Conservation (phyloP, 1,140 invertebrate species). For the Pseudomyrmex concolor region DNA sequence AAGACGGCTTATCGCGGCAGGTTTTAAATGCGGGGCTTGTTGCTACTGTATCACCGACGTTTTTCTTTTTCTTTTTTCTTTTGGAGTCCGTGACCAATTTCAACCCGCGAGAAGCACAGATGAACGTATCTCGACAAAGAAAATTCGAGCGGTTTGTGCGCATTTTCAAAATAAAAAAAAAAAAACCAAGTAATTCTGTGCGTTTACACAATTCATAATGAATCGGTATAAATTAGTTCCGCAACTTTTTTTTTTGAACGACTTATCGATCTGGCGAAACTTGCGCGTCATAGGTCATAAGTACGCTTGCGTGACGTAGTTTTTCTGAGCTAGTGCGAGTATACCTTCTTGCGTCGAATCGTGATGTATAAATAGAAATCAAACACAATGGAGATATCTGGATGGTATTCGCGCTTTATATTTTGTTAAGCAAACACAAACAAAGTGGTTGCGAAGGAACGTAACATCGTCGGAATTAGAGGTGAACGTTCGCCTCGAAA, state of each 20-base stretch:
- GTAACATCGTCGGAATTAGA: too few species aligned
- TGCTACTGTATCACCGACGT: constrained; percentile 4
- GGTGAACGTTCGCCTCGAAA: too few species aligned
- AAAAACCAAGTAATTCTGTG: too few species aligned
- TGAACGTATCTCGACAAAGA: not conserved
- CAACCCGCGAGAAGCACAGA: not conserved
- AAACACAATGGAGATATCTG: too few species aligned
- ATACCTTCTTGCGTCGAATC: not conserved
- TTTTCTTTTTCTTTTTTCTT: constrained; percentile 2
- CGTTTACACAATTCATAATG: too few species aligned
- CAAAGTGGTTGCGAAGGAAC: too few species aligned
- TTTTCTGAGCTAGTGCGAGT: constrained; percentile 10
- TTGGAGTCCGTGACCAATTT: not conserved
- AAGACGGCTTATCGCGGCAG: constrained; percentile 69
- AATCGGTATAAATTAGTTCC: not conserved
- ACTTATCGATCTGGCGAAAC: constrained; percentile 34
- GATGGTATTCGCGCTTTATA: too few species aligned
- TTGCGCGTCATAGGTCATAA: constrained; percentile 45
- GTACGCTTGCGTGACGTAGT: not conserved
- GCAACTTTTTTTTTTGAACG: constrained; percentile 8
- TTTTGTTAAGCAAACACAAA: too few species aligned
- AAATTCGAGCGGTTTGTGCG: not conserved
- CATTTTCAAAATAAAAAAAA: not conserved
- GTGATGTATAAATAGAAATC: not conserved
- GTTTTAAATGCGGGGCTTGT: constrained; percentile 63